Evolutionary conservation across 2,888 invertebrate species (phyloP).

Genomic region (Agonopterix heracliana): DNA sequence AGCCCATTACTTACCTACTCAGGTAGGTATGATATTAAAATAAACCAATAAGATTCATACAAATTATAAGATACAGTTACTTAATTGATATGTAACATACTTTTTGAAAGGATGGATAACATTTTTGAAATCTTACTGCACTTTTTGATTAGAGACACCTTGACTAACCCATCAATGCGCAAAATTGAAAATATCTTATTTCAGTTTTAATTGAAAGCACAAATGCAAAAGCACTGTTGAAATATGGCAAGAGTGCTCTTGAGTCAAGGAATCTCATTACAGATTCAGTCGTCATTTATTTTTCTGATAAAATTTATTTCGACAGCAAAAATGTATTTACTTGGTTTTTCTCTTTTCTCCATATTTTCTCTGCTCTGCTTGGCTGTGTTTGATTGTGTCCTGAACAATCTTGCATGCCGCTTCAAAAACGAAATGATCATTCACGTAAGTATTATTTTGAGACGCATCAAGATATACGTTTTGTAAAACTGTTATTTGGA

Average conservation of each 20-base stretch:
- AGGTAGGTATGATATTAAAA: slow-evolving; percentile 46
- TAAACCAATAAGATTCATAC: slow-evolving; percentile 13
- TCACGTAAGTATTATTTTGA: slow-evolving; percentile 85
- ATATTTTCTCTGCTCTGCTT: slow-evolving; percentile 90
- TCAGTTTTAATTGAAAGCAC: too few relatives aligned
- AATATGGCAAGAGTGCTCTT: slow-evolving; percentile 16
- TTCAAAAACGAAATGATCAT: slow-evolving; percentile 82
- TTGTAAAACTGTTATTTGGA: slow-evolving; percentile 5
- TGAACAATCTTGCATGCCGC: slow-evolving; percentile 86
- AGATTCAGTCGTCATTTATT: slow-evolving; percentile 70
- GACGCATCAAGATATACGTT: slow-evolving; percentile 58
- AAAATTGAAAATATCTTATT: too few relatives aligned
- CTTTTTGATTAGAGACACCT: slow-evolving; percentile 64
- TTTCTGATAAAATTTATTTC: slow-evolving; percentile 68
- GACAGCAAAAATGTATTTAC: slow-evolving; percentile 80
- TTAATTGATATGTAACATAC: slow-evolving; percentile 18
- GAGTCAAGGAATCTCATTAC: slow-evolving; percentile 68
- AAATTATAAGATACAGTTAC: not conserved
- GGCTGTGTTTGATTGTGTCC: slow-evolving; percentile 89
- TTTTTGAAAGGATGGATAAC: slow-evolving; percentile 51
- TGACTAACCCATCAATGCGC: slow-evolving; percentile 32
- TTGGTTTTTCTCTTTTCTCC: slow-evolving; percentile 86
- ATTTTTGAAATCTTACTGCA: slow-evolving; percentile 69
- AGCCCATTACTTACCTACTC: too few relatives aligned
- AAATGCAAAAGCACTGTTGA: slow-evolving; percentile 6